A percentile compares a stretch with the other conserved stretches of the same genome.
phyloP scores from a whole-genome alignment of 2,797 vertebrate species.

The Labeo calbasu region DNA sequence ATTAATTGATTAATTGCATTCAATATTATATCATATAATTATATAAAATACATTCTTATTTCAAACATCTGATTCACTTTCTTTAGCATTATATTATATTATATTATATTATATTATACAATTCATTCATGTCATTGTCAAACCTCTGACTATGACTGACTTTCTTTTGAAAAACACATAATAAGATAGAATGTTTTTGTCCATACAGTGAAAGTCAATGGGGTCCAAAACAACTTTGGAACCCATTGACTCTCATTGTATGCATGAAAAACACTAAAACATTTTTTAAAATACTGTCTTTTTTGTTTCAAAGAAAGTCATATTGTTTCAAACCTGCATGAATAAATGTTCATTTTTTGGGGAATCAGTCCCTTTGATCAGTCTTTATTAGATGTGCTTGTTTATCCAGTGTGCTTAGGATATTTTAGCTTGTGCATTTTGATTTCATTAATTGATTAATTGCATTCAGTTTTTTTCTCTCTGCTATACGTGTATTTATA shows the following conservation, averaged over 20 bases:
- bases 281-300: background rate
- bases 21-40: no score
- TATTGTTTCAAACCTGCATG: background rate
- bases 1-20: no score
- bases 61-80: no score
- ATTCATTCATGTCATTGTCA: no score
- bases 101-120: no score
- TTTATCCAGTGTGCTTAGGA: background rate
- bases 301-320: background rate
- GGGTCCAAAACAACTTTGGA: background rate
- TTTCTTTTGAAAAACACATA: no score
- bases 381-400: background rate
- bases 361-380: background rate
- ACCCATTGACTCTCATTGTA: background rate
- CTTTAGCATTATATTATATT: no score
- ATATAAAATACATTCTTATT: no score
- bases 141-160: no score
- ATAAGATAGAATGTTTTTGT: background rate
- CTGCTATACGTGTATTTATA: conserved; percentile 79
- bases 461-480: conserved; percentile 48
- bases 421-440: background rate
- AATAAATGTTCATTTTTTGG: background rate
- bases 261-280: background rate
- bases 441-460: conserved; percentile 37
- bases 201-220: background rate